phyloP scores from a whole-genome alignment of 2,113 vertebrate genomes.

The Microcebus griseorufus region DNA sequence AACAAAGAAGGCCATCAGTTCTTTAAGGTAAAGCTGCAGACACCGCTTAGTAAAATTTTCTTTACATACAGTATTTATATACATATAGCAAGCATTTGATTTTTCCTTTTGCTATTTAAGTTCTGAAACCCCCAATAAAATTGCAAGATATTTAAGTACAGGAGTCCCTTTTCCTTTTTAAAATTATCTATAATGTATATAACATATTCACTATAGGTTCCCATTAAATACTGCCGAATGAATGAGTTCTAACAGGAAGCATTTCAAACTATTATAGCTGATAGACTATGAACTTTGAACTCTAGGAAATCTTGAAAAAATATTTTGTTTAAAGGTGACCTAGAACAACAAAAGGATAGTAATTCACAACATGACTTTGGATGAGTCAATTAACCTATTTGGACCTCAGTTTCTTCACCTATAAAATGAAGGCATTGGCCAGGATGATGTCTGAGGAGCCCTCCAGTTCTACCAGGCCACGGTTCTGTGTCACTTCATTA shows the following conservation, averaged over 20 bases:
- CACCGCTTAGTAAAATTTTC: not conserved
- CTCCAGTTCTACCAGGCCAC: rapidly evolving
- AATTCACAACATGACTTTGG: not conserved
- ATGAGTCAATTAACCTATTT: constrained; percentile 39
- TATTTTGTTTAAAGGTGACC: constrained; percentile 14
- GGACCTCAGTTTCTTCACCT: not conserved
- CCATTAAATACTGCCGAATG: not conserved
- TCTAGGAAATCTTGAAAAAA: constrained; percentile 8
- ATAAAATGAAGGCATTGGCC: not conserved
- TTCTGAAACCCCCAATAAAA: not conserved
- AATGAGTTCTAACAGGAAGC: not conserved
- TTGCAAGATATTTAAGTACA: not conserved
- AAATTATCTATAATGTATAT: not conserved
- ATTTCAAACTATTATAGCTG: not conserved
- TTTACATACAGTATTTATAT: not conserved
- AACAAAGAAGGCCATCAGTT: not conserved
- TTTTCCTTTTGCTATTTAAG: not conserved
- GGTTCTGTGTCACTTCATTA: not conserved
- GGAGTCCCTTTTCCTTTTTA: not conserved
- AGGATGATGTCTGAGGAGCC: not conserved
- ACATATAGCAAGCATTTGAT: not conserved
- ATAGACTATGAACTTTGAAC: not conserved
- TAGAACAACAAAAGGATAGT: not conserved
- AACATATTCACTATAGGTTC: not conserved
- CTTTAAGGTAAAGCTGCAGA: not conserved